Evolutionary conservation across 2,888 invertebrate species (phyloP), one percentile per base, ranked within the genome.

Genomic region (Bombylius major): DNA sequence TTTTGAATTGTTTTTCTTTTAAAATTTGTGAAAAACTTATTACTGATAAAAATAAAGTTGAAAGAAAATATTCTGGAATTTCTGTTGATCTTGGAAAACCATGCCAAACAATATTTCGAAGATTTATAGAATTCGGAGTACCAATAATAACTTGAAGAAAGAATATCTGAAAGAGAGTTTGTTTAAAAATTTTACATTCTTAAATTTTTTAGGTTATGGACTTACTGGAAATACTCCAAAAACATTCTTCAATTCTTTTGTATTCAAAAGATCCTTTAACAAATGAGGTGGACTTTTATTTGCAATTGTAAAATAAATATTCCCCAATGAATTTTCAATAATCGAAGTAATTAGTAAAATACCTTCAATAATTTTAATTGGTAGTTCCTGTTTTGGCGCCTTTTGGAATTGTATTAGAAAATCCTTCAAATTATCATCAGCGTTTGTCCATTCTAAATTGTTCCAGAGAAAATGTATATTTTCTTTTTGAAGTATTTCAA

Each of bases 51-150:
- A 77, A 55, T 14, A 77, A 62, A 34, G 69, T 64, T 50, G 66
- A 59, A 36, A 62, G 62, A 59, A 69, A 75, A 66, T 70, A 70
- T 48, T 62, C 55, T 32, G 71, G 70, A 51, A 78, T 64, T 60
- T 78, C 77, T 5, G 63, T 61, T 1, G 71, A 68, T n/a, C 67
- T 58, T 1, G 71, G 65, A 62, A 79, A 79, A 6, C 79, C 79
- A 69, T 79, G 79, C 79, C 79, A 79, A 0, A 69, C 67, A 39
- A 79, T 65, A 66, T 79, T 79, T 23, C 79, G 68, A 12, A 79
- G 59, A 66, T 79, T 79, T 9, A 79, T 64, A 4, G 76, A 76
- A 56, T 69, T 66, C 7, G 78, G 77, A 33, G 77, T 75, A 5
- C 79, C 79, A 58, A 78, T 65, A 13, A 79, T 48, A 36, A 77